Evolutionary conservation across 2,113 vertebrate genomes (phyloP), one percentile per base, ranked within the genome.

Genomic region (Clarias batrachus): DNA sequence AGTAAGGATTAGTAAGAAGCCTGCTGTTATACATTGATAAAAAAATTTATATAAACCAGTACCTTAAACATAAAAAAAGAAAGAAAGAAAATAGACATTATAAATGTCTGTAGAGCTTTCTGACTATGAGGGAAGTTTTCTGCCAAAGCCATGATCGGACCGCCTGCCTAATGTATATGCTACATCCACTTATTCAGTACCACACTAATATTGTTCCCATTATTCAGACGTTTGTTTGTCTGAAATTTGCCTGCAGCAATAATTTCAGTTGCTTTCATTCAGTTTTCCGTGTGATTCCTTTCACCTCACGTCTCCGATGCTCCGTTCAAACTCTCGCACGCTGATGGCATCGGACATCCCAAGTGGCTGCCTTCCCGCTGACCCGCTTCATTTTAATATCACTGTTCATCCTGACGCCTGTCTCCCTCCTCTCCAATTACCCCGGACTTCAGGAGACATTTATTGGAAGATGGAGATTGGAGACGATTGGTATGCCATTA

Each of bases 371-470:
- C 81, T 89, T 86, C 54, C 71, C 33, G 25, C 81, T 85, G 88
- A 89, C 79, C 74, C 52, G 27, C 66, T 74, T 82, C 79, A 23
- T 85, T 81, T 81, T 84, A 83, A 85, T 77, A 82, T 37, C 41
- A 9, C 85, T 57, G 65, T 48, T 78, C 37, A 52, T 77, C 62
- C 21, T 76, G 81, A 59, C 54, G 41, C 59, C 85, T 56, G 12
- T 73, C 59, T 76, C 76, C 65, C 76, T 85, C 70, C 88, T 78
- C 82, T 82, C 82, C 88, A 89, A 82, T 89, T 89, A 85, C 56
- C 73, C 41, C n/a, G 12, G 66, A 54, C 78, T 81, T 87, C 74
- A 85, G 33, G 76, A 84, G 85, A 56, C 74, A 65, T 88, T 88
- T 88, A 83, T 65, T 65, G 70, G 27, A 74, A 25, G 33, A 70